Evolutionary conservation across 2,113 vertebrate genomes (phyloP).

Genomic region (Cervus canadensis): DNA sequence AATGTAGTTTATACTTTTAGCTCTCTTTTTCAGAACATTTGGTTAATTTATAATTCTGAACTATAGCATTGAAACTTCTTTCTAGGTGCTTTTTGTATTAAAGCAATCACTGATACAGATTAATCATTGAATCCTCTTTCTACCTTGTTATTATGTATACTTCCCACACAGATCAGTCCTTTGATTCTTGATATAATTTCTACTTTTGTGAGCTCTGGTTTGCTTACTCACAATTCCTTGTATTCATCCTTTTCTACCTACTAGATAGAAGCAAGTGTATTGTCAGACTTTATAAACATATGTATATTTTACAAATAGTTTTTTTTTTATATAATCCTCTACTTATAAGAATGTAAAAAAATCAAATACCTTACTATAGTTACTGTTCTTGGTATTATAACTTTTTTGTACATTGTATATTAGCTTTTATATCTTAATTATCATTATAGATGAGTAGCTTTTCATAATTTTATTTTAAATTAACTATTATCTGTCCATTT

Average conservation of each 20-base stretch:
- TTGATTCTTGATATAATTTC: not conserved
- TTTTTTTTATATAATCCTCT: not conserved
- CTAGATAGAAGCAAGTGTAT: not conserved
- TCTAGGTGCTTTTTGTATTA: not conserved
- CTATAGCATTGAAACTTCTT: not conserved
- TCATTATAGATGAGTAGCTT: not conserved
- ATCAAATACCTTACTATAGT: not conserved
- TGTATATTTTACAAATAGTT: not conserved
- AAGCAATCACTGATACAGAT: not conserved
- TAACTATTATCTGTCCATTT: not conserved
- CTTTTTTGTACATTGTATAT: constrained; percentile 2
- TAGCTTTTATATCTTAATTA: not conserved
- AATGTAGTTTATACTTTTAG: not conserved
- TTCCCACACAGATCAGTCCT: not conserved
- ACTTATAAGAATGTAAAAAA: not conserved
- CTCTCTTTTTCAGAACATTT: not conserved
- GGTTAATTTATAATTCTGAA: not conserved
- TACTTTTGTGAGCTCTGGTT: not conserved
- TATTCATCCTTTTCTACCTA: not conserved
- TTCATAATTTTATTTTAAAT: constrained; percentile 10
- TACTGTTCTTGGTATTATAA: not conserved
- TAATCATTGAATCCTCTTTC: not conserved
- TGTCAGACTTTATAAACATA: not conserved
- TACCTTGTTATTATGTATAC: not conserved
- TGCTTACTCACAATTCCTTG: not conserved